phyloP scores from a whole-genome alignment of 2,113 vertebrate genomes.

The Pedionomus torquatus region DNA sequence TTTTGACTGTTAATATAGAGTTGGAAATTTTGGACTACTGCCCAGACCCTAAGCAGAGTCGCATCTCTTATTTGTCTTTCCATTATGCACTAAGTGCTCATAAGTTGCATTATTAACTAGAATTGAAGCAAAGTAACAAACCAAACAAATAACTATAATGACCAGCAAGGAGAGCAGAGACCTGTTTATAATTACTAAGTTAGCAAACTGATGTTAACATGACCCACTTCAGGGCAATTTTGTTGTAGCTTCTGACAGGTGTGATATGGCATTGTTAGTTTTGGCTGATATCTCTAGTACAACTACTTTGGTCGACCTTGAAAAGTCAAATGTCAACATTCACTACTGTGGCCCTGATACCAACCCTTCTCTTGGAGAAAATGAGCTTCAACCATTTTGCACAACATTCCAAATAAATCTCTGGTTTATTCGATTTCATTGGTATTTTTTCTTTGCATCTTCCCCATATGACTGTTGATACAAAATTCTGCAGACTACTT shows the following conservation, averaged over 20 bases:
- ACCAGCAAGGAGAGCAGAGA: background rate
- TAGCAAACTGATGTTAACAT: slow-evolving; percentile 32
- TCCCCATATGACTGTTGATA: background rate
- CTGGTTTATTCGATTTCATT: background rate
- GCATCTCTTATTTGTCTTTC: background rate
- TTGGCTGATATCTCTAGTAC: background rate
- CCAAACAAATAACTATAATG: background rate
- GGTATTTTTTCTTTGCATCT: background rate
- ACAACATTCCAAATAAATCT: background rate
- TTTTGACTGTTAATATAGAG: background rate
- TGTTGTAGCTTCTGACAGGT: slow-evolving; percentile 28
- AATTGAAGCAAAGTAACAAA: background rate
- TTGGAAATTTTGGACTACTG: background rate
- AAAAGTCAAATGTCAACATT: background rate
- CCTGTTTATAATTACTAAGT: background rate
- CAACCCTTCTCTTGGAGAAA: background rate
- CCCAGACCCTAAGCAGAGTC: background rate
- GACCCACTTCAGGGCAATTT: background rate
- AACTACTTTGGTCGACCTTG: background rate
- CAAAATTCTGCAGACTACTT: background rate
- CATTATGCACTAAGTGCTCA: background rate
- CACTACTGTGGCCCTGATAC: background rate
- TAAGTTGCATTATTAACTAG: slow-evolving; percentile 5
- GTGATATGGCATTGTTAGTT: background rate
- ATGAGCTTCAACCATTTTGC: background rate